Evolutionary conservation across 2,888 invertebrate genomes (phyloP), one percentile per base, ranked within the genome.

Genomic region (Thumatha senex): DNA sequence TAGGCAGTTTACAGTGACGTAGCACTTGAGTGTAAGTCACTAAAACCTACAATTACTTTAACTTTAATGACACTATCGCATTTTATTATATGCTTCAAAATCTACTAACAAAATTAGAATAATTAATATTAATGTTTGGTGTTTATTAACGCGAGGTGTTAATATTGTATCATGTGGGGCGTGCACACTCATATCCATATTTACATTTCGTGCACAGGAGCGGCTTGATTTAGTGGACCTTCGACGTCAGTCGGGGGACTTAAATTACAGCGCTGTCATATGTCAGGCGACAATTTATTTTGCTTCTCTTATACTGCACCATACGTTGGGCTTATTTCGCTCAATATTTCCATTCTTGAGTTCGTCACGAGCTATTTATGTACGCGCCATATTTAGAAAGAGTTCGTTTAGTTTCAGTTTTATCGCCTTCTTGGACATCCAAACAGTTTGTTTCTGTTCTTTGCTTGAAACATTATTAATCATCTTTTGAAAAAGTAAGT

Each of bases 221-320:
- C 80, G 83, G 81, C 86, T 78, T 89, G 88, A 89, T 89, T 88
- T 87, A 90, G 81, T 61, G 80, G 67, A 76, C 76, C 80, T 78
- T 74, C 69, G 74, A 67, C 79, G 73, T 76, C 66, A 76, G 75
- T 67, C 77, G 78, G 80, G 84, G 78, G 76, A 79, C 76, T 85
- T 89, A 84, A 89, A 87, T 89, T 88, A 87, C 82, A 84, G 79
- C 77, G 76, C 76, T 80, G 84, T 82, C 83, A 80, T 83, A 80
- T 88, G 86, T 88, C 87, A 82, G 83, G 82, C 76, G 75, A 82
- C 78, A 82, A 84, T 82, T 89, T 85, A 82, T 86, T 84, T 82
- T 80, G 72, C 76, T 80, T 72, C 77, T 74, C 73, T 63, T 68
- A 66, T 60, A 71, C 72, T 64, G 68, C 8, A 31, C 10, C 31